Base-by-base conservation (phyloP, 2,888 invertebrate species). In the Coenonympha arcania region DNA sequence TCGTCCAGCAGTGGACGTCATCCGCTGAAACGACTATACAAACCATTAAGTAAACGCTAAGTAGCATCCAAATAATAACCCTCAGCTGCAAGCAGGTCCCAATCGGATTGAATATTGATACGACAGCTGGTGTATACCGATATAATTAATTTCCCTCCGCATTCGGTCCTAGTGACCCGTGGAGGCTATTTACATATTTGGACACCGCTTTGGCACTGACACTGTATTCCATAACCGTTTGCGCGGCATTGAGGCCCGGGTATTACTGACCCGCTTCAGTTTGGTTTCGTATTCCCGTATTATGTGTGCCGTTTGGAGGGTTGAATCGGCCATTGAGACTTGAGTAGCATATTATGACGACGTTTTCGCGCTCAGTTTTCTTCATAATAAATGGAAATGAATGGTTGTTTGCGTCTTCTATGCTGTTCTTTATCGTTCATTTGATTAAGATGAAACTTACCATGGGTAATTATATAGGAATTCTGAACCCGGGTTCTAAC, bases 21-120 rank as follows among this genome's bases (percentile, higher is more conserved):
- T n/a, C n/a, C n/a, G n/a, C n/a, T n/a, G n/a, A n/a, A n/a, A n/a
- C n/a, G n/a, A n/a, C n/a, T n/a, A n/a, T n/a, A n/a, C n/a, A n/a
- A n/a, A n/a, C n/a, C n/a, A n/a, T n/a, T n/a, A n/a, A n/a, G n/a
- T n/a, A n/a, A n/a, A 6, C 3, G 15, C 16, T 19, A 19, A 36
- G 2, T 19, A 39, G 8, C 6, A 22, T 45, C 28, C 47, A 48
- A 50, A 48, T 48, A 50, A n/a, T n/a, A 22, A 44, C 43, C 39
- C 33, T 6, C 37, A 42, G 48, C 40, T 26, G 24, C 24, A 20
- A 46, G 39, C 54, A 67, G 68, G 64, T 70, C 74, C 76, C 76
- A 71, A 77, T 76, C 71, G 74, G 76, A 82, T 84, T 79, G 80
- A 82, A 83, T 82, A 83, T 81, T 79, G 79, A 81, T 78, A 76